Conservation (phyloP, 2,113 vertebrate species). For the Cyanoliseus patagonus region DNA sequence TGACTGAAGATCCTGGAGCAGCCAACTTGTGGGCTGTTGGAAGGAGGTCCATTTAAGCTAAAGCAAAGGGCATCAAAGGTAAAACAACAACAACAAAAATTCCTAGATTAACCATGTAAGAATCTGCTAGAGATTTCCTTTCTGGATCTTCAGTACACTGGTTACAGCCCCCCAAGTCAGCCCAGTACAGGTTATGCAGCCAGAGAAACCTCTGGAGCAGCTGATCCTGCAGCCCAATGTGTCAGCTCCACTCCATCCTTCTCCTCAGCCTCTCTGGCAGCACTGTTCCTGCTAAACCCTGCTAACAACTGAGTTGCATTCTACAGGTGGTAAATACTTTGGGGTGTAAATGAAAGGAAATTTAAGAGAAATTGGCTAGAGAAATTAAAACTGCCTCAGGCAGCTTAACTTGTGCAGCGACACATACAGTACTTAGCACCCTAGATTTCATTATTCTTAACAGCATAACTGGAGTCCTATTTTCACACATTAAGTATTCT, state of each 20-base stretch:
- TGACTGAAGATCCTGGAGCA: neutral
- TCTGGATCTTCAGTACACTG: neutral
- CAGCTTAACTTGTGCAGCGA: constrained; percentile 59
- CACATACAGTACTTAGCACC: constrained; percentile 69
- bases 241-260: neutral
- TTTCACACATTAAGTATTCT: constrained; percentile 61
- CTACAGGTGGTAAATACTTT: neutral
- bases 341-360: neutral
- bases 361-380: constrained; percentile 34
- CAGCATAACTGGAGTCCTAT: constrained; percentile 53
- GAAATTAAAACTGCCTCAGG: constrained; percentile 67
- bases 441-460: constrained; percentile 68
- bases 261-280: neutral
- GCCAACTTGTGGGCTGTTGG: constrained; percentile 14
- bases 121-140: neutral
- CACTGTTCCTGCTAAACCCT: neutral
- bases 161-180: neutral
- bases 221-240: neutral
- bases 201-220: neutral
- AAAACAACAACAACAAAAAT: neutral
- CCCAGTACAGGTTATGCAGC: neutral
- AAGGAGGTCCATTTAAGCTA: neutral
- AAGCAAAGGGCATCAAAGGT: neutral
- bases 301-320: neutral
- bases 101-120: neutral